Conservation (phyloP, 2,113 vertebrate species). For the Passer montanus region DNA sequence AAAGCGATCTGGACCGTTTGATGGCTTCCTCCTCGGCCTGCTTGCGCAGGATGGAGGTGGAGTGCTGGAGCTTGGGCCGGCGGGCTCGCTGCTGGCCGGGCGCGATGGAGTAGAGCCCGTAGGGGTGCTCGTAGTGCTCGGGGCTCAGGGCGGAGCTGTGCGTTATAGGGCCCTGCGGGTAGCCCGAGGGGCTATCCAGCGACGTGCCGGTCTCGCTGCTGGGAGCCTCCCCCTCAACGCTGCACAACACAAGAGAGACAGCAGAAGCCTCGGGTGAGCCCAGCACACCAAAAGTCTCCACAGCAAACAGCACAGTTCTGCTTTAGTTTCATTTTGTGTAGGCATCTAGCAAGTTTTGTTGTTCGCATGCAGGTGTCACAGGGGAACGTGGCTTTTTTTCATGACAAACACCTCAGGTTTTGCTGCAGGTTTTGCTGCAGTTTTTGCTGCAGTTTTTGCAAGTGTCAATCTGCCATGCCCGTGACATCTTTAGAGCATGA, state of each 20-base stretch:
- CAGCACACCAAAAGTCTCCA: neutral
- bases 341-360: neutral
- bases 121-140: conserved; percentile 86
- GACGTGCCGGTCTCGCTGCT: conserved; percentile 84
- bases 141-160: conserved; percentile 80
- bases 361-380: too few species aligned
- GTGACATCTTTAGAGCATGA: neutral
- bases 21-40: conserved; percentile 98
- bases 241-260: conserved; percentile 53
- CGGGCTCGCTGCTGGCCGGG: conserved; percentile 83
- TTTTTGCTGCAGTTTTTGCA: neutral
- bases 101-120: conserved; percentile 77
- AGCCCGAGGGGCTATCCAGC: conserved; percentile 83
- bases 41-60: conserved; percentile 93
- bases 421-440: neutral
- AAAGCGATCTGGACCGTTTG: conserved; percentile 93
- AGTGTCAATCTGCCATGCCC: neutral
- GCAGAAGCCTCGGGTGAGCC: neutral
- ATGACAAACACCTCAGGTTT: neutral
- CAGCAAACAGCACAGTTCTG: neutral
- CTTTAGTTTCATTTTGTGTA: neutral
- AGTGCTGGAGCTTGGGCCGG: conserved; percentile 94
- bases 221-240: conserved; percentile 92
- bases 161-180: conserved; percentile 83
- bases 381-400: neutral